Evolutionary conservation across 2,797 vertebrate genomes (phyloP).

Genomic region (Liasis olivaceus): DNA sequence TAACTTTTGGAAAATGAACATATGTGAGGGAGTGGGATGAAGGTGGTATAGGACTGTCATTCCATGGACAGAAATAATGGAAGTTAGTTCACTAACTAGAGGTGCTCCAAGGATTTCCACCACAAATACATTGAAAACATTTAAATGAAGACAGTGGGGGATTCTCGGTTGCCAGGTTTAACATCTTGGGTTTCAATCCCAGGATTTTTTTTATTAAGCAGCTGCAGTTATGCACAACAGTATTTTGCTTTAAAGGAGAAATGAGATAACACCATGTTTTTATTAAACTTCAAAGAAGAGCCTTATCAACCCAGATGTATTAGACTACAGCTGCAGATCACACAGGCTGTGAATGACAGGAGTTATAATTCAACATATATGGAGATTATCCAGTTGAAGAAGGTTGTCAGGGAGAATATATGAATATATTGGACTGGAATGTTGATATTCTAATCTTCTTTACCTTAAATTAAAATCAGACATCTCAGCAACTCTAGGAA

Average conservation of each 20-base stretch:
- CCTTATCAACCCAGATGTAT: not conserved
- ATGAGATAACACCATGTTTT: not conserved
- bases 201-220: not conserved
- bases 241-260: not conserved
- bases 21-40: not conserved
- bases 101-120: not conserved
- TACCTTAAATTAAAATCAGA: not conserved
- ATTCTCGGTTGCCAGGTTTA: slow-evolving; percentile 18
- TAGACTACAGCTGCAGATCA: not conserved
- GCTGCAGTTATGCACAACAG: not conserved
- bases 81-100: not conserved
- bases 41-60: not conserved
- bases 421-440: slow-evolving; percentile 20
- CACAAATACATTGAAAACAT: not conserved
- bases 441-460: not conserved
- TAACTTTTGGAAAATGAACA: slow-evolving; percentile 46
- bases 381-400: not conserved
- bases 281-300: not conserved
- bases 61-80: not conserved
- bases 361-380: not conserved
- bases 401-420: not conserved
- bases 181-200: not conserved
- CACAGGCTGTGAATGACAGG: not conserved
- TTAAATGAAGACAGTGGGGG: not conserved
- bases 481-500: slow-evolving; percentile 9